phyloP scores from a whole-genome alignment of 2,888 invertebrate genomes.

The Augiades crinisus region DNA sequence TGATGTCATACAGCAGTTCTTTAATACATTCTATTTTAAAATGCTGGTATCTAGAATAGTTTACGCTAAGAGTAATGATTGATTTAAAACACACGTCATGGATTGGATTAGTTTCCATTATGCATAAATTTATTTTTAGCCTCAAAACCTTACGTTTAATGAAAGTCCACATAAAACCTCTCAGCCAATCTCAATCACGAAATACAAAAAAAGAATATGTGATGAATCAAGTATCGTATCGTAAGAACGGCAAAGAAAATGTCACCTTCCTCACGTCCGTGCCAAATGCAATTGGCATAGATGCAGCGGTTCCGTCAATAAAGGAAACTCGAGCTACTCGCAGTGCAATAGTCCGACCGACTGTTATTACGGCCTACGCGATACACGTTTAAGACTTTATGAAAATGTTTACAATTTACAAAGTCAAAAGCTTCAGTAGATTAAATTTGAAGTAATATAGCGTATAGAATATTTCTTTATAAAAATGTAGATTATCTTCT shows the following conservation, averaged over 20 bases:
- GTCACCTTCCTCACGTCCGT: constrained; percentile 17
- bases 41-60: neutral
- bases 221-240: no score
- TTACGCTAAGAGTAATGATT: neutral
- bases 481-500: no score
- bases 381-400: neutral
- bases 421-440: no score
- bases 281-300: constrained; percentile 29
- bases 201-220: no score
- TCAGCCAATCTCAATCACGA: neutral
- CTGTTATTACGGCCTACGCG: constrained; percentile 3
- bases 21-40: neutral
- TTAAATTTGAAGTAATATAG: no score
- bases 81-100: neutral
- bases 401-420: no score
- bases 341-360: no score
- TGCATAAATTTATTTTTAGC: neutral
- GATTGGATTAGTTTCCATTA: neutral
- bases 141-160: neutral
- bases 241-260: constrained; percentile 5
- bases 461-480: no score
- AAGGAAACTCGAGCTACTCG: constrained; percentile 24
- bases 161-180: neutral
- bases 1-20: constrained; percentile 3
- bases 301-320: constrained; percentile 27